Base-by-base conservation (phyloP, 1,140 invertebrate species). In the Chironomus striatipennis region DNA sequence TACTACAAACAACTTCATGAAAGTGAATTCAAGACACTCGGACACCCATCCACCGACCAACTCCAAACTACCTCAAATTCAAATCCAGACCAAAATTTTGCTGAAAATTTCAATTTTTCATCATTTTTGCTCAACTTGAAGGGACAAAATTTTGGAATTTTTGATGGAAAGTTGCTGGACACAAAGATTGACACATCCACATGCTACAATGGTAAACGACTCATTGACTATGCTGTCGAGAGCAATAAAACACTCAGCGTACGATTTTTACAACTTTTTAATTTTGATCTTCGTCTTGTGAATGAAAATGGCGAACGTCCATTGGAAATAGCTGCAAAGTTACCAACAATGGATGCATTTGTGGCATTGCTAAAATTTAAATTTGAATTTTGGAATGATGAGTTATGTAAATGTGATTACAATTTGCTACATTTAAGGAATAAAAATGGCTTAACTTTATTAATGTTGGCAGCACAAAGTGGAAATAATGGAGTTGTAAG, bases 351-450 rank as follows among this genome's bases (percentile, higher is more conserved):
- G 47, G 47, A 57, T 57, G 47, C 47, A 15, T 57, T 57, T 15
- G n/a, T 57, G 5, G 47, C 47, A 57, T 15, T 57, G 47, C 12
- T 57, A 1, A 57, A 57, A 4, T 57, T 57, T 57, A 57, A 57
- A 57, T 57, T 57, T 57, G 47, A 57, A 57, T 57, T 57, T 57
- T 57, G 47, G 47, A 57, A 57, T 57, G 47, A 57, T 15, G 47
- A 57, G 12, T 5, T 57, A 4, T n/a, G n/a, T 57, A 57, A 57
- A 57, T 57, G 47, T 57, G 47, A 57, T 4, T 57, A 57, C 12
- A 57, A 57, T 15, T 57, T 57, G 12, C n/a, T 57, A 15, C 47
- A 57, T 57, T 57, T 57, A 57, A 57, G 12, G n/a, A 57, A 57
- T 15, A 57, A 57, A 57, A 57, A n/a, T n/a, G 12, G 47, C 5